phyloP scores from a whole-genome alignment of 2,113 vertebrate species.

The Notechis scutatus region DNA sequence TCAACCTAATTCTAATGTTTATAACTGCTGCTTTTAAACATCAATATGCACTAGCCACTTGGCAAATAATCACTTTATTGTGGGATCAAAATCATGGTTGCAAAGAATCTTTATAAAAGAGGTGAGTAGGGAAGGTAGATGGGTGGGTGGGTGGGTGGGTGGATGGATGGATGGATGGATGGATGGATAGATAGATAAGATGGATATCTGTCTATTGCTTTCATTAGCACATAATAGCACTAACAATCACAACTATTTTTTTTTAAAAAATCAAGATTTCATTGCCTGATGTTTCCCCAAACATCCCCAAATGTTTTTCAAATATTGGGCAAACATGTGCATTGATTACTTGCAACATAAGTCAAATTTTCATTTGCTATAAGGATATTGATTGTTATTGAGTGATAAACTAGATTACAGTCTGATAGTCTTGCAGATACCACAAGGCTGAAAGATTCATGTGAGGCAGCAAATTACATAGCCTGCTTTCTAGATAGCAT shows the following conservation, averaged over 20 bases:
- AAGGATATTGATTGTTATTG: constrained; percentile 30
- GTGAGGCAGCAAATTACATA: constrained; percentile 33
- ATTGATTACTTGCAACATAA: constrained; percentile 9
- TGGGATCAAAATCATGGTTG: neutral
- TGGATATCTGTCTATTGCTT: neutral
- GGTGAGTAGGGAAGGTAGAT: neutral
- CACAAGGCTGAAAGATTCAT: neutral
- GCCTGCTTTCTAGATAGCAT: neutral
- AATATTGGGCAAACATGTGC: constrained; percentile 7
- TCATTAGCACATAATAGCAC: neutral
- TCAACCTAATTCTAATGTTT: neutral
- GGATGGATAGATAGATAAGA: neutral
- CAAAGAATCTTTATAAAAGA: neutral
- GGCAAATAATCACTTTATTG: neutral
- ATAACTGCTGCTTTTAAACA: neutral
- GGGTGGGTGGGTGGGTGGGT: neutral
- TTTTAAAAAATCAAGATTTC: fast-evolving
- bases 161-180: neutral
- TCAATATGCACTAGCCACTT: neutral
- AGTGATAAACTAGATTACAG: neutral
- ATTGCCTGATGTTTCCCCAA: constrained; percentile 2
- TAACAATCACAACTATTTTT: neutral
- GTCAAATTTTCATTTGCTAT: constrained; percentile 33
- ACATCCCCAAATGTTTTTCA: constrained; percentile 2
- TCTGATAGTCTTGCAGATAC: constrained; percentile 32